Evolutionary conservation across 2,113 vertebrate genomes (phyloP), one percentile per base, ranked within the genome.

Genomic region (Tyto alba): DNA sequence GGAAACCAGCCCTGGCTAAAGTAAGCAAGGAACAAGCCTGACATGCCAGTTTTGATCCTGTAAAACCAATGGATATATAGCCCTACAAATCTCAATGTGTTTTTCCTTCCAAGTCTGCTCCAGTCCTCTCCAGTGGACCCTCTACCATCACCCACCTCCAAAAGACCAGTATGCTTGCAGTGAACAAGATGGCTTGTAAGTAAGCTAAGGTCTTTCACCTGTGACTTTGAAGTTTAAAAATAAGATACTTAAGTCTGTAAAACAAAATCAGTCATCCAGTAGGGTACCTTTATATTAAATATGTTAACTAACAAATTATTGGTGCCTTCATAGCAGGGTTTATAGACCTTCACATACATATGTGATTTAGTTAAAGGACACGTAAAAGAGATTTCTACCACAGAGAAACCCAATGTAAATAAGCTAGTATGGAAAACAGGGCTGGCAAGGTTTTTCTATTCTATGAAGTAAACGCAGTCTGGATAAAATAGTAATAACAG

Each of bases 101-200:
- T 32, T 85, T 57, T 67, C 52, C 53, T 78, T 76, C 48, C 53
- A 45, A 11, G 17, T 13, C 45, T 27, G 30, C 23, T 66, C 38
- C 2, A 1, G 18, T 41, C 36, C 21, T 52, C 48, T 40, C 55
- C 2, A 25, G 43, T 2, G 11, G 23, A 52, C 34, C 55, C 78
- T 64, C 43, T n/a, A 12, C 10, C 66, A 40, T 4, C 52, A 22
- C 27, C 60, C 74, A 27, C 6, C 38, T 23, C 36, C 74, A 41
- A 6, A 4, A 38, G 17, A n/a, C 1, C 19, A 10, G 13, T 7
- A 10, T 9, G 63, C 36, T 40, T 3, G 0, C 60, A 50, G 29
- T 9, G 36, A 48, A 36, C 18, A 25, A 20, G 40, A 43, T 1
- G 6, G 45, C 32, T 38, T 16, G 29, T 7, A 40, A n/a, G 21